Evolutionary conservation across 1,140 invertebrate species (phyloP).

Genomic region (Scaptomyza hsui): DNA sequence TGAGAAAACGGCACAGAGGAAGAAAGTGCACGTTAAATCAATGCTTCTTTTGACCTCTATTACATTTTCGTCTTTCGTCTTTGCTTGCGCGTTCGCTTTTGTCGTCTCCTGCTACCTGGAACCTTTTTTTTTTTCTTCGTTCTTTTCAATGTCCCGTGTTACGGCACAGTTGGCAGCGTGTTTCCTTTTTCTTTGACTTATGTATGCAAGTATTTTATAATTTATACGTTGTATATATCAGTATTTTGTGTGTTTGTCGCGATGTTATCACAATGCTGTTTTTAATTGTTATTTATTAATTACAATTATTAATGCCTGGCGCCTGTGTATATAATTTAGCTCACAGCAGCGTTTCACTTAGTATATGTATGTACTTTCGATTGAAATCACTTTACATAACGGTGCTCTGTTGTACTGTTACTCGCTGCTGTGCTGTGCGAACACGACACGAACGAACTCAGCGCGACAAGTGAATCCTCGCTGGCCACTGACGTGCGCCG

Average conservation of each 20-base stretch:
- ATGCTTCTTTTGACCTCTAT: slow-evolving; percentile 83
- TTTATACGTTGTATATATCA: slow-evolving; percentile 7
- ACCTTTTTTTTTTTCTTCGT: slow-evolving; percentile 26
- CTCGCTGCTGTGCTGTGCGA: slow-evolving; percentile 66
- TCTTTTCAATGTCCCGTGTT: slow-evolving; percentile 51
- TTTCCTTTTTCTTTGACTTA: slow-evolving; percentile 31
- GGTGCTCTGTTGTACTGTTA: slow-evolving; percentile 46
- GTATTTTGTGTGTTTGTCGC: slow-evolving; percentile 32
- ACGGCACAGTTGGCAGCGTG: slow-evolving; percentile 62
- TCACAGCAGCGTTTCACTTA: slow-evolving; percentile 71
- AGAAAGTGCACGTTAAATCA: slow-evolving; percentile 76
- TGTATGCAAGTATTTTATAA: slow-evolving; percentile 5
- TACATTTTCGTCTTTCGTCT: slow-evolving; percentile 68
- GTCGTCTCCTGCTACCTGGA: slow-evolving; percentile 43
- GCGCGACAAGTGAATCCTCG: slow-evolving; percentile 81
- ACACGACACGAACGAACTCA: slow-evolving; percentile 81
- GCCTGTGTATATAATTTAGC: slow-evolving; percentile 14
- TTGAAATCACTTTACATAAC: slow-evolving; percentile 66
- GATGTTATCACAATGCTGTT: slow-evolving; percentile 46
- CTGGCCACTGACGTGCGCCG: slow-evolving; percentile 75
- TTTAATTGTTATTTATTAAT: slow-evolving; percentile 21
- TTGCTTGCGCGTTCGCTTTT: slow-evolving; percentile 28
- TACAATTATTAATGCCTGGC: slow-evolving; percentile 14
- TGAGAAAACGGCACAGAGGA: slow-evolving; percentile 39
- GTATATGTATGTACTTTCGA: slow-evolving; percentile 71